Evolutionary conservation across 2,888 invertebrate genomes (phyloP).

Genomic region (Erannis defoliaria): DNA sequence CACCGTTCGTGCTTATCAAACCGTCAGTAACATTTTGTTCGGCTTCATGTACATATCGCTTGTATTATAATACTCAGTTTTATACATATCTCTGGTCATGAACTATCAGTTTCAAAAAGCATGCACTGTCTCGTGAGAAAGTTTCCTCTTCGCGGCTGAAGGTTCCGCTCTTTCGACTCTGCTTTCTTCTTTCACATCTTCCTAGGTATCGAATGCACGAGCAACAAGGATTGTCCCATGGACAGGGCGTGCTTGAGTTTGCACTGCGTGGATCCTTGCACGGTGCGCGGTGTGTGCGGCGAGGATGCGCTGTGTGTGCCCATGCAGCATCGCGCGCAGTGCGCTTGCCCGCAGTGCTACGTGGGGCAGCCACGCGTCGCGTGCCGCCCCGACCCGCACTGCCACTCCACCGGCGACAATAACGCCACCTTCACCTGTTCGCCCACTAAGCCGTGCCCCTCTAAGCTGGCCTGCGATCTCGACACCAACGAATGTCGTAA

Average conservation of each 20-base stretch:
- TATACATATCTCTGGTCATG: constrained; percentile 83
- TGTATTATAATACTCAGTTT: constrained; percentile 84
- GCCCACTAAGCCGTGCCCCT: constrained; percentile 90
- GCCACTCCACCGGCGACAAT: constrained; percentile 88
- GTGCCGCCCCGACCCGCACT: constrained; percentile 93
- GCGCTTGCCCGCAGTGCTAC: constrained; percentile 95
- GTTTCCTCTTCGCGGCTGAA: constrained; percentile 96
- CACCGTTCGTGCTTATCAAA: constrained; percentile 86
- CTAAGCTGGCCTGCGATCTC: constrained; percentile 90
- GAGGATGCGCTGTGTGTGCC: constrained; percentile 95
- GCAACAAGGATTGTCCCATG: constrained; percentile 96
- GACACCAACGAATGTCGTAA: constrained; percentile 91
- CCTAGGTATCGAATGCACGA: constrained; percentile 94
- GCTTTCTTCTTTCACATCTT: constrained; percentile 87
- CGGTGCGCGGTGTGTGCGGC: constrained; percentile 95
- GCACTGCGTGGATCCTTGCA: constrained; percentile 96
- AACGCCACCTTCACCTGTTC: constrained; percentile 89
- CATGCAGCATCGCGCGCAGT: constrained; percentile 93
- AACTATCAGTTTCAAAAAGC: constrained; percentile 87
- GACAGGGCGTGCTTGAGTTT: constrained; percentile 96
- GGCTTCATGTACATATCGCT: constrained; percentile 89
- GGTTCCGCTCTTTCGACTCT: constrained; percentile 91
- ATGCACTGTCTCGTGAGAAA: constrained; percentile 92
- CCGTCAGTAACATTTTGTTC: constrained; percentile 85
- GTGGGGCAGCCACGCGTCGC: constrained; percentile 93